phyloP scores from a whole-genome alignment of 2,888 invertebrate genomes.

The Actias luna region DNA sequence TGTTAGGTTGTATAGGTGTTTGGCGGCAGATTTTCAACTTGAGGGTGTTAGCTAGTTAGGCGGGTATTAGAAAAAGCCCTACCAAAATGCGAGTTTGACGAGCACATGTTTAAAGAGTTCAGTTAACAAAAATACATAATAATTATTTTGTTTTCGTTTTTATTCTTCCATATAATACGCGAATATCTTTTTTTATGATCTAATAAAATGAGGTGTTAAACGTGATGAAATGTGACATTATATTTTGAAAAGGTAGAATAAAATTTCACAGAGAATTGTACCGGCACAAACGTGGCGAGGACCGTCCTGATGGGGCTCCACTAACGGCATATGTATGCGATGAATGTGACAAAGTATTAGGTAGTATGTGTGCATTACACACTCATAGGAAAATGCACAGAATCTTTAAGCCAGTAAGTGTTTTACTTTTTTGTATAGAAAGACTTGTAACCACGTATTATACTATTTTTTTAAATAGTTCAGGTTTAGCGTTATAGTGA shows the following conservation, averaged over 20 bases:
- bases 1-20: not conserved
- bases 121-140: too few species aligned
- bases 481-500: too few species aligned
- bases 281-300: slow-evolving; percentile 72
- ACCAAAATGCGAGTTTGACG: not conserved
- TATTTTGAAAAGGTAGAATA: not conserved
- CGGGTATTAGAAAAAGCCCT: not conserved
- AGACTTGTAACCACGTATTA: too few species aligned
- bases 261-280: slow-evolving; percentile 58
- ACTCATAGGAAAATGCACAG: slow-evolving; percentile 81
- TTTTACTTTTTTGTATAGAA: too few species aligned
- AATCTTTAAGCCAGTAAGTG: slow-evolving; percentile 76
- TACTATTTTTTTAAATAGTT: too few species aligned
- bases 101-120: too few species aligned
- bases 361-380: slow-evolving; percentile 77
- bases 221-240: not conserved
- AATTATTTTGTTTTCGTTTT: too few species aligned
- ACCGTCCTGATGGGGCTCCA: slow-evolving; percentile 64
- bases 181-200: too few species aligned
- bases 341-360: slow-evolving; percentile 81
- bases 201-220: too few species aligned
- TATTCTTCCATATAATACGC: too few species aligned
- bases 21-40: not conserved
- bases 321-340: slow-evolving; percentile 79
- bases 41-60: not conserved